phyloP scores from a whole-genome alignment of 2,113 vertebrate genomes.

The Osmerus mordax region DNA sequence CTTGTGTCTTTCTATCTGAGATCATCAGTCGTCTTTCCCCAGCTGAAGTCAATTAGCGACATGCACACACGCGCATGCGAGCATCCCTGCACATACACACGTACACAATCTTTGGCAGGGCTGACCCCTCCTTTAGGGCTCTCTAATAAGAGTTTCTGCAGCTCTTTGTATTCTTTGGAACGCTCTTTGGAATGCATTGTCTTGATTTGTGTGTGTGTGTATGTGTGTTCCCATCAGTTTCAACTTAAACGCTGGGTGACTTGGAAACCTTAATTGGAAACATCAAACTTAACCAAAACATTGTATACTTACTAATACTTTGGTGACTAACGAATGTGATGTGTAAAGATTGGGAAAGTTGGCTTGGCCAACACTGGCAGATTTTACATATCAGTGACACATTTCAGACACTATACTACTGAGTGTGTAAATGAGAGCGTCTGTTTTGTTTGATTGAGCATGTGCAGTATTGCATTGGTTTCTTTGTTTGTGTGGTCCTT shows the following conservation, averaged over 20 bases:
- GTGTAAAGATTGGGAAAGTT: too few relatives aligned
- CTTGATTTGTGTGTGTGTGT: slow-evolving; percentile 7
- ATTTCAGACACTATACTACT: too few relatives aligned
- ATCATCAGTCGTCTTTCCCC: slow-evolving; percentile 28
- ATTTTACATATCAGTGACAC: too few relatives aligned
- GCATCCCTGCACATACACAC: slow-evolving; percentile 34
- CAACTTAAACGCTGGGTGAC: too few relatives aligned
- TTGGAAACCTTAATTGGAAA: too few relatives aligned
- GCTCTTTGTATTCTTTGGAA: slow-evolving; percentile 38
- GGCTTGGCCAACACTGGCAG: too few relatives aligned
- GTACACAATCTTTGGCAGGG: slow-evolving; percentile 27
- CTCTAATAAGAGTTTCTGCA: slow-evolving; percentile 44
- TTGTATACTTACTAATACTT: too few relatives aligned
- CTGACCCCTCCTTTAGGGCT: slow-evolving; percentile 60
- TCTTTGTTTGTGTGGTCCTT: neutral
- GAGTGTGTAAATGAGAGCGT: neutral
- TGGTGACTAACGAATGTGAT: too few relatives aligned
- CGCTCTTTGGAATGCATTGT: neutral
- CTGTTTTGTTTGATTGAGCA: neutral
- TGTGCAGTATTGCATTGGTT: neutral
- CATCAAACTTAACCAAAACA: too few relatives aligned
- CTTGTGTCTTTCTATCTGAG: slow-evolving; percentile 2
- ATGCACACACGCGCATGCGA: slow-evolving; percentile 38
- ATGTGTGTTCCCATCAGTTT: neutral
- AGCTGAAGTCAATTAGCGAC: slow-evolving; percentile 57